Evolutionary conservation across 2,888 invertebrate species (phyloP).

Genomic region (Drosophila tanythrix): DNA sequence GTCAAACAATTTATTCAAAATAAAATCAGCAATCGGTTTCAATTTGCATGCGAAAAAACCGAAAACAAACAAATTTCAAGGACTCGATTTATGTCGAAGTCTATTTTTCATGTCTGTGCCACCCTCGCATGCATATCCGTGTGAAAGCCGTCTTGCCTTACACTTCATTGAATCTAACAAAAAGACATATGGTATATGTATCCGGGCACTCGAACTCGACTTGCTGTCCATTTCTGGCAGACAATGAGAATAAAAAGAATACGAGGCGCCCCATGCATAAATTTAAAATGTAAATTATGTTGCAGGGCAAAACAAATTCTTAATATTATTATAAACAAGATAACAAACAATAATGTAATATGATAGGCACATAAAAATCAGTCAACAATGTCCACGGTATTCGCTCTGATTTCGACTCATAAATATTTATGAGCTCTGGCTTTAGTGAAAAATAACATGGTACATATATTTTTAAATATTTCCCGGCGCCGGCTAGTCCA

Average conservation of each 20-base stretch:
- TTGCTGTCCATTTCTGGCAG: conserved; percentile 15
- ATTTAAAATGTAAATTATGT: conserved; percentile 68
- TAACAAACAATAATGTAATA: conserved; percentile 65
- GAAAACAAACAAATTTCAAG: conserved; percentile 47
- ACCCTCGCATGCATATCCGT: conserved; percentile 31
- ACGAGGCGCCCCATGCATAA: conserved; percentile 29
- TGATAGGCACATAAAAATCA: conserved; percentile 50
- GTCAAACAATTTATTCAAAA: conserved; percentile 55
- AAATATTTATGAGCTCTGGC: conserved; percentile 60
- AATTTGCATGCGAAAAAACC: conserved; percentile 47
- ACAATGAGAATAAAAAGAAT: conserved; percentile 12
- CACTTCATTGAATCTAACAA: conserved; percentile 63
- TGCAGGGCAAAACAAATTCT: conserved; percentile 42
- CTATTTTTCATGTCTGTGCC: conserved; percentile 41
- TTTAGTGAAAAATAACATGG: background rate
- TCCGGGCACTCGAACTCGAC: background rate
- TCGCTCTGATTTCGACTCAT: conserved; percentile 32
- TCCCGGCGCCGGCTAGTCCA: conserved; percentile 41
- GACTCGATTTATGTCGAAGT: conserved; percentile 45
- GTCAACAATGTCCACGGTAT: conserved; percentile 40
- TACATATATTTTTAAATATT: conserved; percentile 17
- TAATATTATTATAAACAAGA: conserved; percentile 62
- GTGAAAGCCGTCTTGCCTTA: conserved; percentile 36
- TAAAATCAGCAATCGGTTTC: conserved; percentile 49
- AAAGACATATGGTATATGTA: conserved; percentile 9